Conservation (phyloP, 1,140 invertebrate genomes). For the Bradynema listronoti region DNA sequence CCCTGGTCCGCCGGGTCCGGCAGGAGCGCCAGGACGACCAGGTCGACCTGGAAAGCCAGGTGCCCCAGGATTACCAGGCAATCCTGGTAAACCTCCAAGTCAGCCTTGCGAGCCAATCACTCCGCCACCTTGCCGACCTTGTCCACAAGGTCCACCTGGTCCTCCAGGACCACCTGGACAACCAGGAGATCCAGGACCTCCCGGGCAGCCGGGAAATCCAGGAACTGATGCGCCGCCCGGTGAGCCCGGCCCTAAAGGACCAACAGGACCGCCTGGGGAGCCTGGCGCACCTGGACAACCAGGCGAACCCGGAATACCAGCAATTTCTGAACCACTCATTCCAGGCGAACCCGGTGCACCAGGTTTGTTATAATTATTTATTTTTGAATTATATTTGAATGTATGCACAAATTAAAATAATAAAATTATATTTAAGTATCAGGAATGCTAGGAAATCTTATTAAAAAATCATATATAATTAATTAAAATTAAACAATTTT, state of each 20-base stretch:
- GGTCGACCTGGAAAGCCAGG: constrained; percentile 35
- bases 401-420: not conserved
- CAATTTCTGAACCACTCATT: constrained; percentile 11
- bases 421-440: no score
- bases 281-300: constrained; percentile 23
- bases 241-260: constrained; percentile 30
- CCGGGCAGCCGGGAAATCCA: constrained; percentile 28
- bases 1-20: constrained; percentile 22
- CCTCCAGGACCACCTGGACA: constrained; percentile 27
- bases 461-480: no score
- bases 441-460: no score
- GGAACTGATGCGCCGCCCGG: constrained; percentile 20
- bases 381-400: not conserved
- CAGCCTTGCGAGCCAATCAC: constrained; percentile 34
- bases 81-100: constrained; percentile 31
- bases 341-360: constrained; percentile 27
- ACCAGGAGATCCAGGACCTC: constrained; percentile 26
- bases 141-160: constrained; percentile 19
- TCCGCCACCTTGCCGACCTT: constrained; percentile 24
- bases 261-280: constrained; percentile 22
- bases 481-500: no score
- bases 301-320: constrained; percentile 21
- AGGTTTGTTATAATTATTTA: constrained; percentile 15
- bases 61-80: constrained; percentile 35
- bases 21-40: constrained; percentile 8